Base-by-base conservation (phyloP, 2,888 invertebrate species). In the Pedicia rivosa region DNA sequence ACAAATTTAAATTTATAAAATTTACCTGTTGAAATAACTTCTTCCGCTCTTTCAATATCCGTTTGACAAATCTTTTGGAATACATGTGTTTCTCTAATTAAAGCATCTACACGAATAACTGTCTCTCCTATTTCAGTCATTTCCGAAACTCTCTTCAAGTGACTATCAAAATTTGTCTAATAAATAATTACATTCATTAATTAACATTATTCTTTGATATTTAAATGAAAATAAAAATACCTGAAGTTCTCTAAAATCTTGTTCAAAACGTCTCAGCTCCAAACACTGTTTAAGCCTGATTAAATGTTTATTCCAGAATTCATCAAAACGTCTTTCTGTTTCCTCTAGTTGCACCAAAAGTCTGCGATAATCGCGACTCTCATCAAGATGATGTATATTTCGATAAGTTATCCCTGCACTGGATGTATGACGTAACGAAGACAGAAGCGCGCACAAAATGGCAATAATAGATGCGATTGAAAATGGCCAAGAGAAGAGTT, bases 261-360 rank as follows among this genome's bases (percentile, higher is more conserved):
- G 87, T 65, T 95, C 94, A 66, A 95, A 97, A 50, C 83, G 76
- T 50, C 94, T 70, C 53, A 95, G 71, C 51, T 83, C 81, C 45
- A 95, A 66, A 64, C 91, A 92, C 57, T 91, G 86, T 51, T 82
- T 77, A 53, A 95, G 66, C 52, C 87, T 80, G 40, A 77, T 76
- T 50, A 88, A 86, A 67, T 95, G 94, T 51, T 81, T 78, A 39
- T 76, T 74, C 94, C 94, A 95, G 64, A 92, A 94, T 49, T 81
- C 78, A 59, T 91, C 90, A 61, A 97, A 94, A 45, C 87, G 84
- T 50, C 78, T 72, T 63, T 90, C 87, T 46, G 92, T 94, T 67
- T 92, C 92, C 59, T 91, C 91, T 53, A 92, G 65, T 65, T 92
- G 91, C 40, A 88, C 81, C 48, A 94, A 65, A 54, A 91, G 71